Evolutionary conservation across 2,797 vertebrate species (phyloP), one percentile per base, ranked within the genome.

Genomic region (Kryptolebias ocellatus): DNA sequence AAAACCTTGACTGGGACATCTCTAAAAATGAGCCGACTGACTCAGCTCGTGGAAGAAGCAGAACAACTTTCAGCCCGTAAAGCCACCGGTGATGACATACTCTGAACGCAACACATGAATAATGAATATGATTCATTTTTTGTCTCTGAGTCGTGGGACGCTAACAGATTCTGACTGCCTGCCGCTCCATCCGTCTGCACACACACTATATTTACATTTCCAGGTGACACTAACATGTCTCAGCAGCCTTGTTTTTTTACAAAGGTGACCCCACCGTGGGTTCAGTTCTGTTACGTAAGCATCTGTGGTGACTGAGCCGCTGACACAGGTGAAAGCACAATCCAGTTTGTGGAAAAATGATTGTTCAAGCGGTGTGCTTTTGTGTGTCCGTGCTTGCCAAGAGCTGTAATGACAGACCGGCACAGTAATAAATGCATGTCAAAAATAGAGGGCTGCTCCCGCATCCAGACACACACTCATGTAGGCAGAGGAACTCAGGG

Each of bases 371-470:
- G 74, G 64, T 68, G 58, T 49, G 68, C 24, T n/a, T 53, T 24
- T 76, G 60, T 70, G 55, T 53, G 69, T 27, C 17, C 51, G 39
- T 17, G 51, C 28, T 52, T 44, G 53, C 65, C 54, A 24, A 15
- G 46, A 61, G 51, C 47, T 5, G 20, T 46, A 64, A 70, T 53
- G 60, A 67, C 60, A 55, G 69, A 55, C 51, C 52, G 60, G 72
- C 66, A 80, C 65, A 79, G 62, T 79, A 81, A 74, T 67, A 67
- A 72, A 72, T 75, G 70, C 60, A 59, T 50, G 78, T 79, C 85
- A 89, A 85, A 87, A 89, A 91, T 87, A 90, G 82, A 76, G 56
- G 55, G 67, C 60, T 81, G 57, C 75, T 64, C 78, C 72, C 68
- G 70, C 70, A 64, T 15, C 57, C 49, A 75, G 72, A 85, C 73